These are phyloP conservation scores for Ctenopoma kingsleyae DNA, from an alignment of 2,797 vertebrate genomes.

Conservation along the genomic window DNA sequence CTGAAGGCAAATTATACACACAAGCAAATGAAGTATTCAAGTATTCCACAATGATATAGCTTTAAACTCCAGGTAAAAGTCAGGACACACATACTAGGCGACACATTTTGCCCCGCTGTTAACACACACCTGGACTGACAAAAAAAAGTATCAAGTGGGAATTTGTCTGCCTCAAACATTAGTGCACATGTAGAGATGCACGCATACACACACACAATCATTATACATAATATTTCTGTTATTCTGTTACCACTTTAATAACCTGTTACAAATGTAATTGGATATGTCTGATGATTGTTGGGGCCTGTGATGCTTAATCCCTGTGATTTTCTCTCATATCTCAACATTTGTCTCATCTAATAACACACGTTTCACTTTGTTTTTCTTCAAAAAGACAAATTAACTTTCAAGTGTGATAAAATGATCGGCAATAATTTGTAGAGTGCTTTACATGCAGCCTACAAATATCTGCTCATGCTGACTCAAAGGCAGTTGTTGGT, in stretches of 20 bases:
- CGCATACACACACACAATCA: neutral
- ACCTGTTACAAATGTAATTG: neutral
- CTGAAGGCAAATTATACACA: neutral
- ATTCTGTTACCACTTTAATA: neutral
- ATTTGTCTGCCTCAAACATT: neutral
- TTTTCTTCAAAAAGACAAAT: slow-evolving; percentile 6
- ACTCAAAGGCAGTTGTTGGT: neutral
- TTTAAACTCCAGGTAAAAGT: neutral
- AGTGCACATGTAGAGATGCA: neutral
- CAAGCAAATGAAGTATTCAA: neutral
- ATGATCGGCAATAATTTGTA: slow-evolving; percentile 4
- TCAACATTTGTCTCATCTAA: neutral
- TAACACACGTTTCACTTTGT: neutral
- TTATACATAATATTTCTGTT: no score
- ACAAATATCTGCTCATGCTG: neutral
- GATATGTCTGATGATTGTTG: neutral
- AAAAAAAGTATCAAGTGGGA: neutral
- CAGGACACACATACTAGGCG: neutral
- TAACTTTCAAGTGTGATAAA: neutral
- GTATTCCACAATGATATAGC: neutral
- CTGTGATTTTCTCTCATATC: neutral
- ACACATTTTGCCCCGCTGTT: neutral
- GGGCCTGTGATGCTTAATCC: neutral
- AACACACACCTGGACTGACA: neutral
- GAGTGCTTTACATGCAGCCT: neutral